Conservation (phyloP, 2,888 invertebrate genomes). For the Chloroclystis v-ata region DNA sequence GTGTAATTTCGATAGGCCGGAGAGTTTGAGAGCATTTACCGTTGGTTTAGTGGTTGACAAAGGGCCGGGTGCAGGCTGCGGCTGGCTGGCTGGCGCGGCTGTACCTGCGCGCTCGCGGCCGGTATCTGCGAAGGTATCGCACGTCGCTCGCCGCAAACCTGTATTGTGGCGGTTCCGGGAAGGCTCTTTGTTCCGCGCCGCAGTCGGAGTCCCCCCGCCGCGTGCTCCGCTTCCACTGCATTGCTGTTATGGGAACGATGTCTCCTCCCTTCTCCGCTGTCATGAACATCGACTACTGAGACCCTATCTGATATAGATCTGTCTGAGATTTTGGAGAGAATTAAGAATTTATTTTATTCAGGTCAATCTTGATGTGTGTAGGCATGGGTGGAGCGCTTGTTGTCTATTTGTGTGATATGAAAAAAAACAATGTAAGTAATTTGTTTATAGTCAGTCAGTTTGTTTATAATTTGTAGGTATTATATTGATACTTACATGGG, state of each 20-base stretch:
- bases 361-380: neutral
- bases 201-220: slow-evolving; percentile 39
- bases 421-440: too few relatives aligned
- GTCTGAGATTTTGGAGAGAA: slow-evolving; percentile 8
- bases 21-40: slow-evolving; percentile 33
- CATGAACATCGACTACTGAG: slow-evolving; percentile 19
- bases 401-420: too few relatives aligned
- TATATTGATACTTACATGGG: too few relatives aligned
- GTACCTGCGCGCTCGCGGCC: slow-evolving; percentile 58
- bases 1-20: neutral
- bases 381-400: too few relatives aligned
- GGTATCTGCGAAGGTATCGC: slow-evolving; percentile 77
- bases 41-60: slow-evolving; percentile 62
- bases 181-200: slow-evolving; percentile 73
- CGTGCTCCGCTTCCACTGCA: slow-evolving; percentile 39
- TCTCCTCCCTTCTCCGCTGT: slow-evolving; percentile 38
- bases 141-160: slow-evolving; percentile 75
- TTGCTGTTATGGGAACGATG: slow-evolving; percentile 49
- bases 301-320: slow-evolving; percentile 10
- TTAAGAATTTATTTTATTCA: slow-evolving; percentile 2
- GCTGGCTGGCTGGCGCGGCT: slow-evolving; percentile 34
- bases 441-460: too few relatives aligned
- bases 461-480: too few relatives aligned
- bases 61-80: slow-evolving; percentile 38
- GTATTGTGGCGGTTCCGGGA: slow-evolving; percentile 76